Percentiles rank a stretch among this genome's conserved stretches.
phyloP scores from a whole-genome alignment of 2,797 vertebrate species.

The Falco peregrinus region DNA sequence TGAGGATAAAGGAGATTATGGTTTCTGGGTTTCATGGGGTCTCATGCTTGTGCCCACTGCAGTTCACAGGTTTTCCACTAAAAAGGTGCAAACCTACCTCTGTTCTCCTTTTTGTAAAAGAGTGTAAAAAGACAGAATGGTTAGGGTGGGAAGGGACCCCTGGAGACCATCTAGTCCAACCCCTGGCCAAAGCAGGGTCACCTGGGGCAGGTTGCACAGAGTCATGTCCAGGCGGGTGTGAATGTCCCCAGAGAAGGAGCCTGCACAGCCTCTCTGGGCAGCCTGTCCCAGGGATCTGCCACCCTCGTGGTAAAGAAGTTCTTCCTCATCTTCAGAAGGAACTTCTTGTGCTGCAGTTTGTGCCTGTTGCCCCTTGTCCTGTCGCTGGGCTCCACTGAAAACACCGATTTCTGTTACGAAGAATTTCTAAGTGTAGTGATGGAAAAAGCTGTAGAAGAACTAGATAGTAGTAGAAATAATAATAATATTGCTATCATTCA shows the following conservation, averaged over 20 bases:
- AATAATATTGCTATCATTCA: neutral
- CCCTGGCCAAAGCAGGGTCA: too few species aligned
- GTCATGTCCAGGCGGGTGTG: too few species aligned
- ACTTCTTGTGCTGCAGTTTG: too few species aligned
- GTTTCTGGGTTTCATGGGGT: neutral
- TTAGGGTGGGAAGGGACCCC: too few species aligned
- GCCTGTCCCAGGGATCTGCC: too few species aligned
- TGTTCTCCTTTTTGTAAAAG: neutral
- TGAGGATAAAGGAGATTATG: neutral
- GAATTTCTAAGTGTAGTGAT: neutral
- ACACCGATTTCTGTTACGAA: neutral
- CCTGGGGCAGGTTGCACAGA: too few species aligned
- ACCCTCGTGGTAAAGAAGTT: too few species aligned
- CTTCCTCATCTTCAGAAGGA: too few species aligned
- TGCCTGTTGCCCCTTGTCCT: too few species aligned
- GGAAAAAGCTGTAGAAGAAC: neutral
- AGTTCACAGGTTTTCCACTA: accelerated
- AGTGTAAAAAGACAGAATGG: neutral
- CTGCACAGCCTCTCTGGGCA: too few species aligned
- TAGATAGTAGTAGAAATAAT: neutral
- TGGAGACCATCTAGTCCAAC: too few species aligned
- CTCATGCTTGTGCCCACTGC: neutral
- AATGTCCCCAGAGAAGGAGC: too few species aligned
- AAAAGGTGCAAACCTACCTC: neutral
- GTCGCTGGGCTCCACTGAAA: neutral